Percentiles rank a stretch among this genome's conserved stretches.
phyloP scores from a whole-genome alignment of 2,888 invertebrate species.

The Nomada flava region DNA sequence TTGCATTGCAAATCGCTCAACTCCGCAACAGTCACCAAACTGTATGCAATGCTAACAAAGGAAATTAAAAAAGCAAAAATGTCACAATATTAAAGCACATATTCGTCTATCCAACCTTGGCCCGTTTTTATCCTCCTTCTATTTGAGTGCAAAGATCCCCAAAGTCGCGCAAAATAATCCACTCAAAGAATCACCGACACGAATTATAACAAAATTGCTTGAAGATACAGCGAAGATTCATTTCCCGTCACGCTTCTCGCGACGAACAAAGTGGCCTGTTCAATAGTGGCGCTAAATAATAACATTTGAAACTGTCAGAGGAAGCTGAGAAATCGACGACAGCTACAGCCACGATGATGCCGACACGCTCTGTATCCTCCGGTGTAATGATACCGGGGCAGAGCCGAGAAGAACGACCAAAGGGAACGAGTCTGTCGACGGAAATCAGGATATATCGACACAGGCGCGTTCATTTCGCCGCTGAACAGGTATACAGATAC shows the following conservation, averaged over 20 bases:
- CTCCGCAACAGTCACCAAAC: too few relatives aligned
- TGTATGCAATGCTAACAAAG: too few relatives aligned
- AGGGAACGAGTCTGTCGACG: conserved; percentile 39
- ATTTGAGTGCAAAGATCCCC: too few relatives aligned
- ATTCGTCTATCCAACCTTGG: too few relatives aligned
- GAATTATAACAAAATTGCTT: neutral
- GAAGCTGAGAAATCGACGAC: conserved; percentile 35
- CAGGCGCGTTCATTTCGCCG: neutral
- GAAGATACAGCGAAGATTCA: too few relatives aligned
- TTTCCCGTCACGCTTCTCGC: too few relatives aligned
- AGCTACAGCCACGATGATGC: conserved; percentile 37
- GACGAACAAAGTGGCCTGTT: neutral
- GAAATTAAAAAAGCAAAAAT: too few relatives aligned
- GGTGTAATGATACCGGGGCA: conserved; percentile 28
- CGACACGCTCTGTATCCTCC: conserved; percentile 58
- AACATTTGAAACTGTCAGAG: conserved; percentile 21
- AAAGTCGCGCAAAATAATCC: neutral
- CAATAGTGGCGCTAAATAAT: neutral
- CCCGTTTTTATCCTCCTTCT: too few relatives aligned
- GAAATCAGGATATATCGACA: conserved; percentile 50
- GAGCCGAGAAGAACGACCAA: conserved; percentile 34
- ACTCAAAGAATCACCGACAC: neutral
- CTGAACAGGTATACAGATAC: conserved; percentile 16
- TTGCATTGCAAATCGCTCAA: too few relatives aligned
- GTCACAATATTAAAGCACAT: too few relatives aligned